Evolutionary conservation across 2,888 invertebrate genomes (phyloP).

Genomic region (Gnatocerus cornutus): DNA sequence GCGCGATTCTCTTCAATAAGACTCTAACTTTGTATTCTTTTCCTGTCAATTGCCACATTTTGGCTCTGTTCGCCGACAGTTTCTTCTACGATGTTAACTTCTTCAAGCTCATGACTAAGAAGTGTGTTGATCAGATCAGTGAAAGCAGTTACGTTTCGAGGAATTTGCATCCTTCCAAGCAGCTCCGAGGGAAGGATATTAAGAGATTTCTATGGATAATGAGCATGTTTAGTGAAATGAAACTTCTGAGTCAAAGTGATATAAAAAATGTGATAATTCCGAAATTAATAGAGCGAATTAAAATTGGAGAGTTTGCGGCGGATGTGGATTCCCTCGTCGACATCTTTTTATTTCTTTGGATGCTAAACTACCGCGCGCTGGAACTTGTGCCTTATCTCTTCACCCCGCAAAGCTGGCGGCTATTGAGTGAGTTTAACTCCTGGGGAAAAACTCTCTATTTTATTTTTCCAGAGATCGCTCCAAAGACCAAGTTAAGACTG

Average conservation of each 20-base stretch:
- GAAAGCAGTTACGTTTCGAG: slow-evolving; percentile 52
- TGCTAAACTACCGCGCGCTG: slow-evolving; percentile 65
- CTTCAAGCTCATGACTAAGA: slow-evolving; percentile 61
- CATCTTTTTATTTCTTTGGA: slow-evolving; percentile 69
- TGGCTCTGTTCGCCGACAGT: slow-evolving; percentile 69
- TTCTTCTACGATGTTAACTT: slow-evolving; percentile 66
- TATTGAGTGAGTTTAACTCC: slow-evolving; percentile 50
- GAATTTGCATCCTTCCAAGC: slow-evolving; percentile 54
- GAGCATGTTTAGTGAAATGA: slow-evolving; percentile 65
- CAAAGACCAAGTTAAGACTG: slow-evolving; percentile 60
- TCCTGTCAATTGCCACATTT: slow-evolving; percentile 67
- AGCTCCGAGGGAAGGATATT: slow-evolving; percentile 70
- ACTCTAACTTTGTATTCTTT: slow-evolving; percentile 66
- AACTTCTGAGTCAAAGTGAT: slow-evolving; percentile 55
- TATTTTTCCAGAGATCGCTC: slow-evolving; percentile 57
- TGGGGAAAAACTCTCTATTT: background rate
- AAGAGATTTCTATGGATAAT: slow-evolving; percentile 70
- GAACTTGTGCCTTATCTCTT: slow-evolving; percentile 63
- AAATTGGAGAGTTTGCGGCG: slow-evolving; percentile 59
- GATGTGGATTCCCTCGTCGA: slow-evolving; percentile 64
- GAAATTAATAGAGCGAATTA: slow-evolving; percentile 60
- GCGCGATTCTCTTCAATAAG: slow-evolving; percentile 66
- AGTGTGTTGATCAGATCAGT: slow-evolving; percentile 62
- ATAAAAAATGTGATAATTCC: slow-evolving; percentile 63
- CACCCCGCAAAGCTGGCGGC: slow-evolving; percentile 52